phyloP scores from a whole-genome alignment of 2,888 invertebrate species.

The Camponotus fellah region DNA sequence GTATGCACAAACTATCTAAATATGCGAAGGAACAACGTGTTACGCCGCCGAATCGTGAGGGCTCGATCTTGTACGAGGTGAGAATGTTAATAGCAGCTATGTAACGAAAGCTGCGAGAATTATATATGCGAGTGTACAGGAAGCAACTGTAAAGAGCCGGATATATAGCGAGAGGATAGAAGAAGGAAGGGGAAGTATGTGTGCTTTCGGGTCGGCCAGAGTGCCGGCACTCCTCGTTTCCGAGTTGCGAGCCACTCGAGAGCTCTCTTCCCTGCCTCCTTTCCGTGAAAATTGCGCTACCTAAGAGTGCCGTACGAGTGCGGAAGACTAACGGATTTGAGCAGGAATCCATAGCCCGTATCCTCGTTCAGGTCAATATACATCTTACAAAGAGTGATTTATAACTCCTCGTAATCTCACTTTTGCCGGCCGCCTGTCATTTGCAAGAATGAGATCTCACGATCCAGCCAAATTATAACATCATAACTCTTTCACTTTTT shows the following conservation, averaged over 20 bases:
- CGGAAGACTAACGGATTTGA: slow-evolving; percentile 65
- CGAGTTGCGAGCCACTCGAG: slow-evolving; percentile 70
- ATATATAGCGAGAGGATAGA: slow-evolving; percentile 49
- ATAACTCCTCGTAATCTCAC: slow-evolving; percentile 52
- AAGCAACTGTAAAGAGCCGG: slow-evolving; percentile 33
- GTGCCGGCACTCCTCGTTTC: slow-evolving; percentile 73
- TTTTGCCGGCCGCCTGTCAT: slow-evolving; percentile 32
- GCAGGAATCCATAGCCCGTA: slow-evolving; percentile 52
- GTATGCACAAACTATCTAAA: slow-evolving; percentile 4
- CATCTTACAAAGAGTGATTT: slow-evolving; percentile 47
- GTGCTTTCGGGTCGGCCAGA: slow-evolving; percentile 67
- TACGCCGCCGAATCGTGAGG: slow-evolving; percentile 48
- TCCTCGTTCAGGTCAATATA: slow-evolving; percentile 32
- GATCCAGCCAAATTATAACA: background rate
- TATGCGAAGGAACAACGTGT: slow-evolving; percentile 31
- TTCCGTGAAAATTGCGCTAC: slow-evolving; percentile 62
- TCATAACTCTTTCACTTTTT: background rate
- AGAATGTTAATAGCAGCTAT: slow-evolving; percentile 30
- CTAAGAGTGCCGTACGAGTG: slow-evolving; percentile 53
- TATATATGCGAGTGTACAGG: slow-evolving; percentile 62
- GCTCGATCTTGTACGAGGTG: slow-evolving; percentile 51
- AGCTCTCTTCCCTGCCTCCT: slow-evolving; percentile 49
- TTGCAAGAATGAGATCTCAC: slow-evolving; percentile 45
- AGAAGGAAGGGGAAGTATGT: slow-evolving; percentile 60
- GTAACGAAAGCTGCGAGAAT: slow-evolving; percentile 62